Evolutionary conservation across 2,797 vertebrate species (phyloP), one percentile per base, ranked within the genome.

Genomic region (Chromobotia macracanthus): DNA sequence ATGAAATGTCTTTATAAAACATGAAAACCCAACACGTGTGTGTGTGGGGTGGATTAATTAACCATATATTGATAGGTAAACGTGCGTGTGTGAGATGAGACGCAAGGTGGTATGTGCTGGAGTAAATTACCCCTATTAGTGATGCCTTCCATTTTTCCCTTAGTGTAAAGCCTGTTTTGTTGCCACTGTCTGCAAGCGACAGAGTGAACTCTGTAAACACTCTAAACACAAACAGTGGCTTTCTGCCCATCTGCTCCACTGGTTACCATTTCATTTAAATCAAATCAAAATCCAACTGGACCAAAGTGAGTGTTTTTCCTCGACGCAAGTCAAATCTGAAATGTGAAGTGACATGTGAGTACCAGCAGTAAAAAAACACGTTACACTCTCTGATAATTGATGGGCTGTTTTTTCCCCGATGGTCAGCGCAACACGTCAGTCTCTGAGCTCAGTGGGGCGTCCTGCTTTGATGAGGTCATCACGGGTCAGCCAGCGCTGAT

Each of bases 381-480:
- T 86, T 89, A 89, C 89, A 89, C 90, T 87, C 88, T 87, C 66
- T 74, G 76, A 81, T 92, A 92, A 92, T 90, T 91, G 91, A 92
- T 92, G 92, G 87, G 85, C 87, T 86, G 87, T 88, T 90, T 87
- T 87, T 82, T 83, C 84, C 83, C 78, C 31, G 21, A 60, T 82
- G 76, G 75, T 70, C 80, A 61, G 63, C 16, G 35, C 72, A 64
- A 83, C 87, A 89, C 71, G 84, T 88, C 88, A 79, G 84, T 89
- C 87, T 84, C 86, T 44, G 84, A 85, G 87, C 91, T 91, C 90
- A 53, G 61, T 19, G 81, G 91, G 91, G 83, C 83, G 85, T 92
- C 91, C 89, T 82, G 89, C 91, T 92, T 94, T 94, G 94, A 94
- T 92, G 90, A 93, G 94, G 92, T 93, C 91, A 89, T 65, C 19